Conservation (phyloP, 2,113 vertebrate genomes). For the Engraulis encrasicolus region DNA sequence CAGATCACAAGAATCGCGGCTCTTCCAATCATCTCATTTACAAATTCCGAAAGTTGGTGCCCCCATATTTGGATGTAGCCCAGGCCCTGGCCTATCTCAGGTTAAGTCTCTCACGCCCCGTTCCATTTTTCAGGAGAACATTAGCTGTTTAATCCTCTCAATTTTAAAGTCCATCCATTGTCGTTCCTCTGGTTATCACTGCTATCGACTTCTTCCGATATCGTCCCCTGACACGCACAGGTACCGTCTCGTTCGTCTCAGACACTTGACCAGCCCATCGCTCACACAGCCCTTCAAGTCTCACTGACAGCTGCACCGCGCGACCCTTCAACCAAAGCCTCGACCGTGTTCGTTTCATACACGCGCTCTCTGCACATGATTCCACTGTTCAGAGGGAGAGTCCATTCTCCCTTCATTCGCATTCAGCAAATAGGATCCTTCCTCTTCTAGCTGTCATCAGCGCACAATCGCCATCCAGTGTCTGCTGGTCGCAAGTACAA, state of each 20-base stretch:
- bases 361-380: constrained; percentile 18
- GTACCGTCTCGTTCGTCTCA: neutral
- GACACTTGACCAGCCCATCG: neutral
- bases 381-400: neutral
- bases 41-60: constrained; percentile 11
- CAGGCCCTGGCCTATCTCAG: constrained; percentile 40
- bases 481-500: neutral
- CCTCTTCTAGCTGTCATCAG: neutral
- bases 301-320: neutral
- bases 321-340: neutral
- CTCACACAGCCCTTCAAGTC: neutral
- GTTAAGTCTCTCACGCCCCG: constrained; percentile 61
- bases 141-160: constrained; percentile 17
- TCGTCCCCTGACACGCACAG: neutral
- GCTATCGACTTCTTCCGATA: neutral
- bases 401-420: neutral
- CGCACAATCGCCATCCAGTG: constrained; percentile 55
- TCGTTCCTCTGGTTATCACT: neutral
- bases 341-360: neutral
- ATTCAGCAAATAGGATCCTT: neutral
- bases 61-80: neutral
- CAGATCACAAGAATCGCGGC: neutral
- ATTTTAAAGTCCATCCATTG: neutral
- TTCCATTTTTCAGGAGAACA: constrained; percentile 58
- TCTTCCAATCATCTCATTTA: neutral